Percentiles rank a stretch among this genome's conserved stretches.
phyloP scores from a whole-genome alignment of 2,797 vertebrate species.

The Sebastes steindachneri region DNA sequence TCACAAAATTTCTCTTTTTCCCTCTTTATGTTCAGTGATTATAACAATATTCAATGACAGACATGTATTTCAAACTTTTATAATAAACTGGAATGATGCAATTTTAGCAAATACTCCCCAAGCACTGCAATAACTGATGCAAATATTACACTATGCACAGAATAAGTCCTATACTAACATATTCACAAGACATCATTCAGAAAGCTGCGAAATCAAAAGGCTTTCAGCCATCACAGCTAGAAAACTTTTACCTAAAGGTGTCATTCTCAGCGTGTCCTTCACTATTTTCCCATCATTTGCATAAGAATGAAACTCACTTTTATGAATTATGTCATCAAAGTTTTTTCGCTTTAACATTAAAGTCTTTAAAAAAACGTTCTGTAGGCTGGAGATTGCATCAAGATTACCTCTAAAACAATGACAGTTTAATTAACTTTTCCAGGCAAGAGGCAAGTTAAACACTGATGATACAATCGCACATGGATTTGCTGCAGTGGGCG shows the following conservation, averaged over 20 bases:
- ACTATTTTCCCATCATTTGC: conserved; percentile 2
- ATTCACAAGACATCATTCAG: neutral
- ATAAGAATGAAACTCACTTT: conserved; percentile 32
- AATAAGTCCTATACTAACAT: neutral
- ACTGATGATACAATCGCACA: conserved; percentile 32
- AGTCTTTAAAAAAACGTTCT: neutral
- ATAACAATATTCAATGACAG: neutral
- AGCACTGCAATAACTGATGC: conserved; percentile 6
- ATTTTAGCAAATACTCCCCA: conserved; percentile 2
- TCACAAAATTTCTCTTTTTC: neutral
- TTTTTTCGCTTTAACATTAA: conserved; percentile 42
- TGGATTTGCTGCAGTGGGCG: conserved; percentile 5
- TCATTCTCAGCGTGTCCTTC: neutral
- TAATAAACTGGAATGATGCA: conserved; percentile 23
- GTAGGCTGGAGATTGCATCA: conserved; percentile 38
- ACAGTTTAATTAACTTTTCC: conserved; percentile 70
- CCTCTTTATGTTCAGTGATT: neutral
- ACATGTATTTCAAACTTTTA: neutral
- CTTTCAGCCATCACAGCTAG: neutral
- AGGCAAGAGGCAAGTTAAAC: conserved; percentile 27
- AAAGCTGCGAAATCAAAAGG: neutral
- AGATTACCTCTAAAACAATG: conserved; percentile 52
- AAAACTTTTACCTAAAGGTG: neutral
- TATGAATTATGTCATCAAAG: conserved; percentile 4
- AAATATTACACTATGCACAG: conserved; percentile 6